phyloP scores from a whole-genome alignment of 1,140 invertebrate species.

The Saccostrea cuccullata region DNA sequence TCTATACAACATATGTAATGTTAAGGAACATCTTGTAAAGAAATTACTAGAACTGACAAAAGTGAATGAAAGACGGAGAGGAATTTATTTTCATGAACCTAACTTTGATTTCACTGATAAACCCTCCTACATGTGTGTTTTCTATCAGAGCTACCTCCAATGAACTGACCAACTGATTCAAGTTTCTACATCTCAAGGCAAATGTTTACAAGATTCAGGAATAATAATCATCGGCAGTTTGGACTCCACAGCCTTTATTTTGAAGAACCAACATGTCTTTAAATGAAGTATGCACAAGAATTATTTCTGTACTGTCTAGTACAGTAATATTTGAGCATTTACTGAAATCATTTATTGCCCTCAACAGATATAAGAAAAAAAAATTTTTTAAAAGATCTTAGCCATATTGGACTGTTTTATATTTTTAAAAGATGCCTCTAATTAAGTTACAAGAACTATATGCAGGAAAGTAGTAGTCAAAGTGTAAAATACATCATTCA shows the following conservation, averaged over 20 bases:
- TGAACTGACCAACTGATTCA: slow-evolving; percentile 11
- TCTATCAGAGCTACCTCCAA: background rate
- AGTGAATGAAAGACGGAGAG: background rate
- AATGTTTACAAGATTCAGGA: slow-evolving; percentile 1
- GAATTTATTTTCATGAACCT: background rate
- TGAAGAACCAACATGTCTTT: background rate
- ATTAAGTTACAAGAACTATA: background rate
- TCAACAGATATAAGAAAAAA: no score
- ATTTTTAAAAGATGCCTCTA: no score
- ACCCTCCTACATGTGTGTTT: background rate
- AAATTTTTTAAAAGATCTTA: no score
- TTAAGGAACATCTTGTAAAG: background rate
- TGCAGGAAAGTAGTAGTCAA: background rate
- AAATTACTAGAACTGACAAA: background rate
- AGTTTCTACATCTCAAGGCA: background rate
- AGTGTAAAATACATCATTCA: background rate
- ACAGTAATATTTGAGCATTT: no score
- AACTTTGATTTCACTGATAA: slow-evolving; percentile 29
- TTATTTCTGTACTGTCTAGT: no score
- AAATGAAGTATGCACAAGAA: no score
- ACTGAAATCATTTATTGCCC: no score
- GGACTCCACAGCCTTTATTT: background rate
- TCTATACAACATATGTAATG: background rate
- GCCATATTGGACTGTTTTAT: no score
- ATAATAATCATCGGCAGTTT: background rate